Conservation (phyloP, 2,113 vertebrate genomes). For the Perca flavescens region DNA sequence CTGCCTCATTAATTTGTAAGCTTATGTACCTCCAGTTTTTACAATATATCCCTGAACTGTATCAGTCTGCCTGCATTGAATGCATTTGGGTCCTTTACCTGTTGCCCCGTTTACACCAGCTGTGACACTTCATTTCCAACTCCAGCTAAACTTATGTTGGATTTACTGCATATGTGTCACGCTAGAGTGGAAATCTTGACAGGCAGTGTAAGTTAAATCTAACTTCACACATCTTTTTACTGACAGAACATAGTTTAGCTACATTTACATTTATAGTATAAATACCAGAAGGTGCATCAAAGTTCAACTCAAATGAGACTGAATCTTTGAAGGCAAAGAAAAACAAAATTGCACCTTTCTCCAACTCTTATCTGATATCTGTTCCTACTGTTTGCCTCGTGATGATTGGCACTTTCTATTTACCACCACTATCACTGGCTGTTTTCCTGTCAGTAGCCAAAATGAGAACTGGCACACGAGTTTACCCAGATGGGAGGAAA, state of each 20-base stretch:
- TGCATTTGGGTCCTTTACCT: neutral
- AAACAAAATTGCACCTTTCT: conserved; percentile 6
- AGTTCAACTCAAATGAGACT: neutral
- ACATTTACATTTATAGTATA: neutral
- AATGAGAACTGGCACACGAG: conserved; percentile 30
- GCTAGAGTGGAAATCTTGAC: neutral
- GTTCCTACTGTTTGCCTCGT: conserved; percentile 18
- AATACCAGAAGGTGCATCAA: neutral
- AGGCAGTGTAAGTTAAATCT: neutral
- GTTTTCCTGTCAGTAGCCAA: conserved; percentile 34
- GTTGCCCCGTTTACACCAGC: neutral
- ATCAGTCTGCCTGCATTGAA: neutral
- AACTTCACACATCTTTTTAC: neutral
- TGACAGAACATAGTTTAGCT: neutral
- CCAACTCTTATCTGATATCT: conserved; percentile 16
- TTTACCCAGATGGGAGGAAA: conserved; percentile 60
- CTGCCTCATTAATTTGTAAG: neutral
- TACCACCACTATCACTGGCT: conserved; percentile 18
- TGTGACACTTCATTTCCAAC: too few relatives aligned
- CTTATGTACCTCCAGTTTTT: neutral
- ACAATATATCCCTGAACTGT: neutral
- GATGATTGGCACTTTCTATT: conserved; percentile 59
- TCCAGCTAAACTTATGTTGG: too few relatives aligned
- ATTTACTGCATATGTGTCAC: too few relatives aligned
- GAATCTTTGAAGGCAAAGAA: neutral